Conservation (phyloP, 2,888 invertebrate genomes). For the Petrolisthes manimaculis region DNA sequence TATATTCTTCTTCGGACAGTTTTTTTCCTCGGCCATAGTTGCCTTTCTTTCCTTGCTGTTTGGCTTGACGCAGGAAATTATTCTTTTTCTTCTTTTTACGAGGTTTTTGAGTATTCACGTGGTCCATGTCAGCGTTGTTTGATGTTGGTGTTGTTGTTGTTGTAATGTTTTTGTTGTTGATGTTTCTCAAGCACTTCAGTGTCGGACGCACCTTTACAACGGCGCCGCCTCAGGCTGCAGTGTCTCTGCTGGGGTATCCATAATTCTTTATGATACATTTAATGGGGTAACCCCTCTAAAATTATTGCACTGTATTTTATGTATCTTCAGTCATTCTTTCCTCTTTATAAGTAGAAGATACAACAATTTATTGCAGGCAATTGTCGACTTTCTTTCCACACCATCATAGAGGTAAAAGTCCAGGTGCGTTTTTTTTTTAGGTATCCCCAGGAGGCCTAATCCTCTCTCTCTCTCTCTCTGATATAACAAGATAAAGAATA, state of each 20-base stretch:
- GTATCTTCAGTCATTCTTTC: no score
- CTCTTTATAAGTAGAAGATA: no score
- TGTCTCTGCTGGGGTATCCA: background rate
- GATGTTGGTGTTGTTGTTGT: background rate
- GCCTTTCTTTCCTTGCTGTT: conserved; percentile 37
- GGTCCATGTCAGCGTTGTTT: background rate
- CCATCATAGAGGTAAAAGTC: no score
- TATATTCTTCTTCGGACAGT: conserved; percentile 45
- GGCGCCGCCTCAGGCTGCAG: background rate
- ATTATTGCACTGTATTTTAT: background rate
- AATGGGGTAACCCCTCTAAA: no score
- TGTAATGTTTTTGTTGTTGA: background rate
- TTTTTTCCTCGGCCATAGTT: conserved; percentile 37
- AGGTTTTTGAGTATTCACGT: background rate
- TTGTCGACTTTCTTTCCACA: no score
- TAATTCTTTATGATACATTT: no score
- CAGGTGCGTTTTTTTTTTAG: no score
- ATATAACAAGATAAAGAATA: no score
- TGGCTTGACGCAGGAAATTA: conserved; percentile 38
- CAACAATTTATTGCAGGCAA: no score
- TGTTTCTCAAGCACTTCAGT: background rate
- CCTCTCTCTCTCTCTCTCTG: background rate
- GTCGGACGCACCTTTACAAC: background rate
- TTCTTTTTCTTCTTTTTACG: conserved; percentile 40
- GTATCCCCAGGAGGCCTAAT: no score